phyloP scores from a whole-genome alignment of 2,888 invertebrate species.

The Allophyes oxyacanthae region DNA sequence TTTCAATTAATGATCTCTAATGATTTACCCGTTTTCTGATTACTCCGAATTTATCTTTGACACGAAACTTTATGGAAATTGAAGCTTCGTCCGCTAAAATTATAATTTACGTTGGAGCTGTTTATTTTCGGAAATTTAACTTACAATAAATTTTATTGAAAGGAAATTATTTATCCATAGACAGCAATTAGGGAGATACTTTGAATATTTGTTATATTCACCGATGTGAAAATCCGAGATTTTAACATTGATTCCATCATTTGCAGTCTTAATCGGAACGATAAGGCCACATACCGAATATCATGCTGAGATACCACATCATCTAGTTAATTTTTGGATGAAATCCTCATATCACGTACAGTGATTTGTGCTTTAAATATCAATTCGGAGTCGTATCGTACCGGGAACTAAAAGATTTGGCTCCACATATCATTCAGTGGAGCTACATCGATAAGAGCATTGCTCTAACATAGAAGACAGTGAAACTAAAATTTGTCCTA shows the following conservation, averaged over 20 bases:
- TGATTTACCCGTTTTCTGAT: conserved; percentile 40
- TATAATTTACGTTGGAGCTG: conserved; percentile 39
- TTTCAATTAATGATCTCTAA: conserved; percentile 20
- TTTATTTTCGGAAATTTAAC: conserved; percentile 44
- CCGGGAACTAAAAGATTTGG: no score
- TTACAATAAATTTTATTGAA: conserved; percentile 51
- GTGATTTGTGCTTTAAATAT: no score
- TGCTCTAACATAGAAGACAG: no score
- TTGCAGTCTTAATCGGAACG: background rate
- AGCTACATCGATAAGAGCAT: no score
- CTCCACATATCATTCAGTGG: no score
- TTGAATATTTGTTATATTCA: conserved; percentile 49
- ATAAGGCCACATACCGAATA: no score
- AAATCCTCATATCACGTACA: no score
- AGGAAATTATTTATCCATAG: conserved; percentile 47
- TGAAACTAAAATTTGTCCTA: no score
- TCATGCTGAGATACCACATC: no score
- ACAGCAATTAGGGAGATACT: conserved; percentile 47
- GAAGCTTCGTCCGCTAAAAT: conserved; percentile 31
- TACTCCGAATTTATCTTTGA: conserved; percentile 41
- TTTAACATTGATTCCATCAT: conserved; percentile 40
- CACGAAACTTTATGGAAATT: conserved; percentile 43
- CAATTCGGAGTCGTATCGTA: no score
- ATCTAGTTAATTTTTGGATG: no score
- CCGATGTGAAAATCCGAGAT: conserved; percentile 36